Conservation (phyloP, 2,797 vertebrate genomes). For the Nasua narica region DNA sequence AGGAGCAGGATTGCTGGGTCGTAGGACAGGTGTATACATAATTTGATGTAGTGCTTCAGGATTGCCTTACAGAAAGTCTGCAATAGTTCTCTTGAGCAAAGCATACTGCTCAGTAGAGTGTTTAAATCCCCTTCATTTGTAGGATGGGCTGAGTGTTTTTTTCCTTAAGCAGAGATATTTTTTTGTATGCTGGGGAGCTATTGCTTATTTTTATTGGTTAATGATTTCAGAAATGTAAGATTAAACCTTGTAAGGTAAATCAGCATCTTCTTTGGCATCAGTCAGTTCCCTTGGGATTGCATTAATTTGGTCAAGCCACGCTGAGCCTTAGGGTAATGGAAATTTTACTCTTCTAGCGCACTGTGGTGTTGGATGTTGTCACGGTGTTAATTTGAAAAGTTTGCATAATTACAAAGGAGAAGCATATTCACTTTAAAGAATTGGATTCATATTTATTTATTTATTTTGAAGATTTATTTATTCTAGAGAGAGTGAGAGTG, state of each 20-base stretch:
- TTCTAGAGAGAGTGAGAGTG: neutral
- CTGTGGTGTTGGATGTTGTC: neutral
- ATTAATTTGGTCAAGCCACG: neutral
- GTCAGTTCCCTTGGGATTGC: neutral
- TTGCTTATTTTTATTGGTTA: constrained; percentile 35
- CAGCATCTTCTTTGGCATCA: neutral
- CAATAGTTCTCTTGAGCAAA: neutral
- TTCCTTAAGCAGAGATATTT: neutral
- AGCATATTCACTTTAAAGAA: neutral
- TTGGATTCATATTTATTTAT: neutral
- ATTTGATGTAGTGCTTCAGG: neutral
- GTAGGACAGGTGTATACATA: neutral
- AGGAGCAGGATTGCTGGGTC: neutral
- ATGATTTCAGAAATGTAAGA: constrained; percentile 29
- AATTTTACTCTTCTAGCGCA: neutral
- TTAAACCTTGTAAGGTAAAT: constrained; percentile 29
- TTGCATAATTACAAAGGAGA: constrained; percentile 1
- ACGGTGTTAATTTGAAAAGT: neutral
- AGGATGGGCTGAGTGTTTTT: neutral
- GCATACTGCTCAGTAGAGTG: neutral
- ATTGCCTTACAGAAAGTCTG: neutral
- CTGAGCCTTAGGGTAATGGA: neutral
- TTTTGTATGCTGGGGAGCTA: neutral
- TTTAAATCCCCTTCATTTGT: neutral
- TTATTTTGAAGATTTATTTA: neutral